A percentile compares a stretch with the other conserved stretches of the same genome.
phyloP scores from a whole-genome alignment of 2,113 vertebrate genomes.

The Mesoclemmys tuberculata region DNA sequence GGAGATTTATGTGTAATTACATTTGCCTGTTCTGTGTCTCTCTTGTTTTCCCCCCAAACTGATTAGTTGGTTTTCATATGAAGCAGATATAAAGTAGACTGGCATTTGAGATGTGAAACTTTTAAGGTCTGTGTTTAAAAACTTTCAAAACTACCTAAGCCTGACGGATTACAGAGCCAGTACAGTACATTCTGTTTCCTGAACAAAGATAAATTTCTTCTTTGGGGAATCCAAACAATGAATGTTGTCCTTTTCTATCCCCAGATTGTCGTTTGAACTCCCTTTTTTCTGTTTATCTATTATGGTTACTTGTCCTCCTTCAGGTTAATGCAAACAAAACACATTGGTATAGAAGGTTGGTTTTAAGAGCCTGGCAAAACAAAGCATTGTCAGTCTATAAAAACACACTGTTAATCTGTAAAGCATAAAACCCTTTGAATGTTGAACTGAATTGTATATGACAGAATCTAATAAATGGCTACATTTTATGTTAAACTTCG shows the following conservation, averaged over 20 bases:
- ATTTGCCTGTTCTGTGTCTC: not conserved
- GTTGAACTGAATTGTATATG: not conserved
- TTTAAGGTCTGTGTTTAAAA: not conserved
- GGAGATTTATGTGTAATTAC: not conserved
- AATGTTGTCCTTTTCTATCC: slow-evolving; percentile 15
- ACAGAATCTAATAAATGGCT: not conserved
- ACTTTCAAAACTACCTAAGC: slow-evolving; percentile 16
- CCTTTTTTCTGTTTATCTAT: slow-evolving; percentile 18
- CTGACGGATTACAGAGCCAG: slow-evolving; percentile 25
- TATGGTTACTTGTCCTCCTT: slow-evolving; percentile 28
- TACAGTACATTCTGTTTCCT: slow-evolving; percentile 16
- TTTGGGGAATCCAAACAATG: slow-evolving; percentile 26
- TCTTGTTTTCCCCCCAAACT: not conserved
- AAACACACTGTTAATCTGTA: not conserved
- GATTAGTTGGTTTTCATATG: not conserved
- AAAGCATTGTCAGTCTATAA: not conserved
- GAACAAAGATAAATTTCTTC: slow-evolving; percentile 21
- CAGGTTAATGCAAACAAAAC: slow-evolving; percentile 46
- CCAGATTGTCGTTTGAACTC: not conserved
- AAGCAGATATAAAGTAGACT: not conserved
- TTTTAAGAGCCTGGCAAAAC: slow-evolving; percentile 23
- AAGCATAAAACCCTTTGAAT: not conserved
- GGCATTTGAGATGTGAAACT: not conserved
- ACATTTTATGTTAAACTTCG: not conserved
- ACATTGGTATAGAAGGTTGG: slow-evolving; percentile 11